Percentiles rank a stretch among this genome's conserved stretches.
Evolutionary conservation across 2,888 invertebrate species (phyloP).

Genomic region (Blomia tropicalis): DNA sequence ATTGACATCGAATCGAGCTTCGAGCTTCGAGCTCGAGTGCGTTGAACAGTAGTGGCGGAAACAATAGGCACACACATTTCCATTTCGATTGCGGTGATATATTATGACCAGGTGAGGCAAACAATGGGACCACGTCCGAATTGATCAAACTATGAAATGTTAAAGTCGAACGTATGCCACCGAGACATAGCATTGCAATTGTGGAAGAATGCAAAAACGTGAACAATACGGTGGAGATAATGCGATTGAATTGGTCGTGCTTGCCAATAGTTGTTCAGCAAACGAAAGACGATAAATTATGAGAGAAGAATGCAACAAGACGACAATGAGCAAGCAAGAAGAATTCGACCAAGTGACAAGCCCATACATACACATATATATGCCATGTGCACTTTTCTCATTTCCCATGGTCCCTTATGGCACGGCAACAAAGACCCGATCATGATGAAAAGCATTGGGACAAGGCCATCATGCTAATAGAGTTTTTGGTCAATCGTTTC

Average conservation of each 20-base stretch:
- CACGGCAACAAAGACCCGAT: background rate
- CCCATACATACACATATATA: too few species aligned
- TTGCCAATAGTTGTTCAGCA: conserved; percentile 4
- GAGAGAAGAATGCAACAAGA: conserved; percentile 10
- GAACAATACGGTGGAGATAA: conserved; percentile 6
- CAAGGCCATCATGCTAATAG: too few species aligned
- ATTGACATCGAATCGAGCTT: too few species aligned
- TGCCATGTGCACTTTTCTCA: conserved; percentile 8
- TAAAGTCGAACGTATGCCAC: background rate
- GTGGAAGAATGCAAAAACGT: conserved; percentile 2
- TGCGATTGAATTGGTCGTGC: conserved; percentile 14
- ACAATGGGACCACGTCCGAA: background rate
- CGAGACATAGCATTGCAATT: too few species aligned
- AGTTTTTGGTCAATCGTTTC: too few species aligned
- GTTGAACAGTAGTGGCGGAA: background rate
- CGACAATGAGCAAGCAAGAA: conserved; percentile 3
- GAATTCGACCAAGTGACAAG: background rate
- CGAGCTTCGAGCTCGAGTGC: too few species aligned
- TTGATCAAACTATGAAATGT: background rate
- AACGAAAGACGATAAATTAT: conserved; percentile 8
- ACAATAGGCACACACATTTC: conserved; percentile 9
- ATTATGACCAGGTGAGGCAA: conserved; percentile 8
- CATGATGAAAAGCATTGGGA: background rate
- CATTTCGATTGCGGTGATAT: conserved; percentile 15
- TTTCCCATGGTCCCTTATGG: conserved; percentile 7